Evolutionary conservation across 2,888 invertebrate genomes (phyloP).

Genomic region (Drosophila antonietae): DNA sequence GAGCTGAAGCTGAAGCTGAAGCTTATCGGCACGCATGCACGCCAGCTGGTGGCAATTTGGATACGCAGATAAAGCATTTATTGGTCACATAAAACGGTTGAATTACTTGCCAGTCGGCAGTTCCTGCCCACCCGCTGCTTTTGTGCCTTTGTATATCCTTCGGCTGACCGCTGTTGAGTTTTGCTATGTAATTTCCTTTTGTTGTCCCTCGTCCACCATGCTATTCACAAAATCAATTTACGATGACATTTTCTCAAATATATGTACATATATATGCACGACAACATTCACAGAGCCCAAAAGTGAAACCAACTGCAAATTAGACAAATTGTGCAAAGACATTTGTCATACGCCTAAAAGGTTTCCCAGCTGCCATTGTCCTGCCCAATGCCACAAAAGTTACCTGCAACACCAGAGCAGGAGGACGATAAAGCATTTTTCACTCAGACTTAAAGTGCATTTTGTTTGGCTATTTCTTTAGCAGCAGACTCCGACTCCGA

Average conservation of each 20-base stretch:
- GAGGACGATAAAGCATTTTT: slow-evolving; percentile 22
- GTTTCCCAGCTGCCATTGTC: slow-evolving; percentile 8
- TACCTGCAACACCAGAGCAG: slow-evolving; percentile 40
- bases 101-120: slow-evolving; percentile 57
- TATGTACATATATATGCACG: slow-evolving; percentile 7
- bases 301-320: slow-evolving; percentile 44
- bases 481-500: background rate
- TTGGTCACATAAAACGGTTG: slow-evolving; percentile 77
- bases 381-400: background rate
- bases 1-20: background rate
- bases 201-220: slow-evolving; percentile 41
- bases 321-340: slow-evolving; percentile 61
- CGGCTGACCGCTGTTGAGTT: slow-evolving; percentile 32
- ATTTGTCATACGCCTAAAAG: slow-evolving; percentile 62
- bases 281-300: slow-evolving; percentile 3
- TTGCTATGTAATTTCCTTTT: slow-evolving; percentile 59
- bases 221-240: slow-evolving; percentile 63
- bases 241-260: slow-evolving; percentile 27
- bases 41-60: slow-evolving; percentile 77
- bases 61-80: slow-evolving; percentile 78
- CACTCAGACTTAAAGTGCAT: slow-evolving; percentile 29
- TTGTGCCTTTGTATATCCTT: background rate
- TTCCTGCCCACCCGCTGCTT: slow-evolving; percentile 20
- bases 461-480: slow-evolving; percentile 9
- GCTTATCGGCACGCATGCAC: slow-evolving; percentile 76